A percentile compares a stretch with the other conserved stretches of the same genome.
Evolutionary conservation across 2,113 vertebrate genomes (phyloP).

Genomic region (Dromaius novaehollandiae): DNA sequence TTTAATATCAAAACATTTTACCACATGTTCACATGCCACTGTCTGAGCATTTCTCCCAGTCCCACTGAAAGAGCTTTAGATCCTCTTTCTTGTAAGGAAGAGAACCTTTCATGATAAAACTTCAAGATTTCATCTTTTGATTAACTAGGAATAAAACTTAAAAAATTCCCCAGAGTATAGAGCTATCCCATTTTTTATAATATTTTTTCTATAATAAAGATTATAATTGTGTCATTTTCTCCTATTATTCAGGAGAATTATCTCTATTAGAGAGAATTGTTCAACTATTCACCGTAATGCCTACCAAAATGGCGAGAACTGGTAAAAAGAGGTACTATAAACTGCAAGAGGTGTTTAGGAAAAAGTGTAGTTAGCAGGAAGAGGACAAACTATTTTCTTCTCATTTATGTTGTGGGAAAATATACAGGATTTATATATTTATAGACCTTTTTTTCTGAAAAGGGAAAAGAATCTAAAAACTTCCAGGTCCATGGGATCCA

Average conservation of each 20-base stretch:
- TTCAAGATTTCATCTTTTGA: not conserved
- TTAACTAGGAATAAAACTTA: not conserved
- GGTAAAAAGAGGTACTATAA: not conserved
- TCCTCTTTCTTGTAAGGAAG: not conserved
- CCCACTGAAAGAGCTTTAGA: not conserved
- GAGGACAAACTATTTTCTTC: not conserved
- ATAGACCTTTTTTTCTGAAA: not conserved
- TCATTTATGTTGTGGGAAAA: not conserved
- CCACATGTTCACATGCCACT: not conserved
- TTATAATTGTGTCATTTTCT: not conserved
- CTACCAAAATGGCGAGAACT: not conserved
- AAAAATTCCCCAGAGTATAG: not conserved
- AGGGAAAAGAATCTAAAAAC: not conserved
- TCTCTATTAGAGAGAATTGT: not conserved
- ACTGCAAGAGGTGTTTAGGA: not conserved
- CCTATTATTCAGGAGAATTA: not conserved
- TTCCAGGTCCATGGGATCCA: not conserved
- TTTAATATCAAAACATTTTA: not conserved
- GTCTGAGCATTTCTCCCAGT: not conserved
- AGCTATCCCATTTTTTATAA: not conserved
- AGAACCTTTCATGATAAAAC: not conserved
- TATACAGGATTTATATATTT: not conserved
- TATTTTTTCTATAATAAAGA: not conserved
- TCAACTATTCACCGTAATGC: not conserved
- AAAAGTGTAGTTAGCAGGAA: not conserved